Evolutionary conservation across 2,888 invertebrate species (phyloP).

Genomic region (Ceramica pisi): DNA sequence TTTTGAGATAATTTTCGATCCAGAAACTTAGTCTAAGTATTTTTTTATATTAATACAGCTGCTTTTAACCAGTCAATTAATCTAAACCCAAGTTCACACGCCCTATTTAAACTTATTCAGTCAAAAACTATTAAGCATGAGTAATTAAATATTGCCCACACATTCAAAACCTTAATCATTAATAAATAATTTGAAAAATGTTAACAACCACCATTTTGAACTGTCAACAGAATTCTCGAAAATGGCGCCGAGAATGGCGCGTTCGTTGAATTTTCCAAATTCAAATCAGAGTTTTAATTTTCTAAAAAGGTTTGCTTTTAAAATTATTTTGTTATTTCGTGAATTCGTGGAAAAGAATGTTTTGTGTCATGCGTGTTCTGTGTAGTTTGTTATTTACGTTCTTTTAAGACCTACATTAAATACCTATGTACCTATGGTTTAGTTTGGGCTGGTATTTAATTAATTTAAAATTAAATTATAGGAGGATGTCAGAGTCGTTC

Average conservation of each 20-base stretch:
- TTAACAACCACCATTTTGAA: conserved; percentile 52
- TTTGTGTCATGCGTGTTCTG: neutral
- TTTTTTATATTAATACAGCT: too few species aligned
- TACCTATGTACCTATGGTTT: neutral
- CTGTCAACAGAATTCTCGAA: conserved; percentile 47
- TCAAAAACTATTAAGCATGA: conserved; percentile 29
- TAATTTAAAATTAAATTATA: neutral
- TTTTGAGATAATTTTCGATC: too few species aligned
- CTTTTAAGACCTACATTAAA: neutral
- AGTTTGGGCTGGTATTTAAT: neutral
- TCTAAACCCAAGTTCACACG: conserved; percentile 13
- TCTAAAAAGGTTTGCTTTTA: conserved; percentile 19
- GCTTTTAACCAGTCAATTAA: neutral
- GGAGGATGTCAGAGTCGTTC: neutral
- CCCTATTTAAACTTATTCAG: neutral
- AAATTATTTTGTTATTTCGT: conserved; percentile 21
- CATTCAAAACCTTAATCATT: conserved; percentile 32
- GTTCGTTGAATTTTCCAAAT: conserved; percentile 37
- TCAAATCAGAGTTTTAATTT: conserved; percentile 29
- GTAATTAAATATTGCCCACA: conserved; percentile 38
- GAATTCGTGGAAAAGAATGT: conserved; percentile 19
- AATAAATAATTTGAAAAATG: conserved; percentile 53
- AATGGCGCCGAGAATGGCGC: conserved; percentile 43
- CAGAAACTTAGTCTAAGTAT: too few species aligned
- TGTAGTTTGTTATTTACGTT: conserved; percentile 1